phyloP scores from a whole-genome alignment of 2,888 invertebrate genomes.

The Drosophila merina region DNA sequence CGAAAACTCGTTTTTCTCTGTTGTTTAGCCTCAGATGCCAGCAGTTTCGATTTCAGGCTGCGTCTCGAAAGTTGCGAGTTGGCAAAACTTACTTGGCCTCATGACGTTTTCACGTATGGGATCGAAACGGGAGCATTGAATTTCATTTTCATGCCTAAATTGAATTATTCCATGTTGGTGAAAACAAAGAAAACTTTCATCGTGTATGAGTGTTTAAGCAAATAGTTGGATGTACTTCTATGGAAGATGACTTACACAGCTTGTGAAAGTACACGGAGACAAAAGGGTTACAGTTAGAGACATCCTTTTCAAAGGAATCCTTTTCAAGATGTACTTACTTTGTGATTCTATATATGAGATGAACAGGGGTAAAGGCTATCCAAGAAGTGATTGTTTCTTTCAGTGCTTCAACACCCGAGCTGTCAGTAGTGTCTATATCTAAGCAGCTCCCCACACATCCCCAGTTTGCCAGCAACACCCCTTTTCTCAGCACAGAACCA shows the following conservation, averaged over 20 bases:
- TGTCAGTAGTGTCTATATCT: slow-evolving; percentile 44
- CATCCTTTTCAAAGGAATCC: background rate
- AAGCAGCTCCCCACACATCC: slow-evolving; percentile 28
- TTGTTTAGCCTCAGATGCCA: slow-evolving; percentile 9
- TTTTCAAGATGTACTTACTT: too few relatives aligned
- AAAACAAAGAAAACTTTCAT: slow-evolving; percentile 17
- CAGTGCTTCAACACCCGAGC: slow-evolving; percentile 1
- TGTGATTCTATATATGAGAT: too few relatives aligned
- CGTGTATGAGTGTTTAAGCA: slow-evolving; percentile 11
- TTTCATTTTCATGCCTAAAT: slow-evolving; percentile 47
- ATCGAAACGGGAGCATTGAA: slow-evolving; percentile 21
- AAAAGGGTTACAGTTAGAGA: background rate
- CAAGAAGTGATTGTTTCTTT: background rate
- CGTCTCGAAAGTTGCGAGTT: slow-evolving; percentile 7
- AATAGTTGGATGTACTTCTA: slow-evolving; percentile 16
- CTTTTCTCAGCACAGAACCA: slow-evolving; percentile 25
- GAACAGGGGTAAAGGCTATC: too few relatives aligned
- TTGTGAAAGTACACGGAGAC: background rate
- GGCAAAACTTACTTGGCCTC: slow-evolving; percentile 15
- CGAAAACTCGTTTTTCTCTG: background rate
- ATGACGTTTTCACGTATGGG: background rate
- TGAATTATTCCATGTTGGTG: slow-evolving; percentile 25
- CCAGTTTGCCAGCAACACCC: background rate
- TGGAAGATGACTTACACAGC: slow-evolving; percentile 1
- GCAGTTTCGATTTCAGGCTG: background rate